A percentile compares a stretch with the other conserved stretches of the same genome.
phyloP scores from a whole-genome alignment of 2,113 vertebrate species.

The Uria aalge region DNA sequence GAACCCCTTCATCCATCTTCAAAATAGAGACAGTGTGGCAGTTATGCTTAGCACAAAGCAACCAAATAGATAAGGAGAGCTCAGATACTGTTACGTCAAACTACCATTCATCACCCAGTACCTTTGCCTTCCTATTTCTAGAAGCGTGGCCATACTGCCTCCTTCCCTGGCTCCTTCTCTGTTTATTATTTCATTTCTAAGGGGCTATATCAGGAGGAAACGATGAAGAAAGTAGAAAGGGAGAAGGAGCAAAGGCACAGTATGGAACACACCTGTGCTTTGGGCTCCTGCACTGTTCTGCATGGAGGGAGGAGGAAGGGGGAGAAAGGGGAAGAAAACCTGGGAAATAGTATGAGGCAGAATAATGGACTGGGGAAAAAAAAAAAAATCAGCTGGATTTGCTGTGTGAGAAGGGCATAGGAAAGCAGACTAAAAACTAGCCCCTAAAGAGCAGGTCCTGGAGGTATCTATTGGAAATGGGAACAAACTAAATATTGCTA shows the following conservation, averaged over 20 bases:
- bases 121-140: not conserved
- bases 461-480: not conserved
- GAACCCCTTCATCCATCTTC: not conserved
- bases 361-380: not conserved
- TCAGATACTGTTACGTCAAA: not conserved
- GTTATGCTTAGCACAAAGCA: not conserved
- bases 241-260: not conserved
- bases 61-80: not conserved
- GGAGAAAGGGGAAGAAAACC: not conserved
- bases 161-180: not conserved
- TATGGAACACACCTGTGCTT: not conserved
- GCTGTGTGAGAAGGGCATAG: not conserved
- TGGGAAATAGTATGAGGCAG: not conserved
- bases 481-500: not conserved
- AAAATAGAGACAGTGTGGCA: rapidly evolving
- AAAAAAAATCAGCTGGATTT: not conserved
- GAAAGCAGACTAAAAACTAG: not conserved
- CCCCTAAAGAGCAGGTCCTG: not conserved
- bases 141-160: not conserved
- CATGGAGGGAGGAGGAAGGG: not conserved
- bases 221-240: not conserved
- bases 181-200: not conserved
- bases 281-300: not conserved
- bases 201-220: not conserved
- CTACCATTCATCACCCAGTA: not conserved